Evolutionary conservation across 2,113 vertebrate genomes (phyloP), one percentile per base, ranked within the genome.

Genomic region (Phalacrocorax carbo): DNA sequence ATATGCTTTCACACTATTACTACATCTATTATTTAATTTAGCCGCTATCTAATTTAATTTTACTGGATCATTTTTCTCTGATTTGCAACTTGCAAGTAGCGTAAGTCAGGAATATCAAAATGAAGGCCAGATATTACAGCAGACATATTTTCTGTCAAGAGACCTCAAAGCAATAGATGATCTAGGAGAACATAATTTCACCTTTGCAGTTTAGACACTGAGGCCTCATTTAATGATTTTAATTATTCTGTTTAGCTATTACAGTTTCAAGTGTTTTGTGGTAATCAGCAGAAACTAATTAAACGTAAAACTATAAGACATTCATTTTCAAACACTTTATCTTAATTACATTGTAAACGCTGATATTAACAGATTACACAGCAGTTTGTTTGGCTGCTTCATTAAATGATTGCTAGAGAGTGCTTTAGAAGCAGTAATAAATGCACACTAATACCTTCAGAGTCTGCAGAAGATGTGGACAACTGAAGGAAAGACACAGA

Each of bases 221-320:
- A 86, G 71, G 55, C 19, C 25, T 91, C 82, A 92, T 91, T 97
- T 94, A 83, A 69, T 93, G 21, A 78, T 91, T 95, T 70, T 95
- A 95, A 95, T 97, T 97, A 96, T 95, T 96, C 85, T 94, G 69
- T 97, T 98, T 96, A 96, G 94, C 94, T 93, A 95, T 91, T 94
- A 83, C 44, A 84, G 30, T 79, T 94, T 91, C 72, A 97, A 97
- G 84, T 95, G 46, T 95, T 96, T 96, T 86, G 62, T 90, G 60
- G 80, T 94, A 93, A 92, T 87, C 79, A 86, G 84, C 73, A 97
- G 91, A 97, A 96, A 96, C 94, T 98, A 97, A 96, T 94, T 96
- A 96, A 91, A 97, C 96, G 49, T 90, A 96, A 97, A 97, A 95
- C 55, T 91, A 9, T 79, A 92, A 93, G 38, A 88, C 75, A 93